Conservation (phyloP, 2,797 vertebrate species). For the Amblyopsis hoosieri region DNA sequence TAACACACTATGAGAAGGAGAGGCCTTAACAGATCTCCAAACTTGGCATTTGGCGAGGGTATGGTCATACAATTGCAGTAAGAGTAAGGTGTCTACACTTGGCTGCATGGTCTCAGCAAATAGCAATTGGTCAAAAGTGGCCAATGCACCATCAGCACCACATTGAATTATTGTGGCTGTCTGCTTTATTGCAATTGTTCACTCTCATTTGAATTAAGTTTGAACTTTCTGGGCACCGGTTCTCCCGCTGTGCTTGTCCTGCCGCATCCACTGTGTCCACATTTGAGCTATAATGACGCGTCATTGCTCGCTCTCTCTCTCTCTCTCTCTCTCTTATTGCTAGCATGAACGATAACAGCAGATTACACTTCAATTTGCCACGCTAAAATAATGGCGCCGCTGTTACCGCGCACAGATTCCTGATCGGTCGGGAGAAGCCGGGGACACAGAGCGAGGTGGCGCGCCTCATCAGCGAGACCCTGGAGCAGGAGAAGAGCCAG, state of each 20-base stretch:
- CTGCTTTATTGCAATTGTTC: too few relatives aligned
- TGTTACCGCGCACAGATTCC: constrained; percentile 75
- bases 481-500: constrained; percentile 89
- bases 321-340: too few relatives aligned
- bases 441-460: constrained; percentile 92
- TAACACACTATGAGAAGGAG: not conserved
- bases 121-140: too few relatives aligned
- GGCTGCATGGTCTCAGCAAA: not conserved
- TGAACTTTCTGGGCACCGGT: too few relatives aligned
- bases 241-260: too few relatives aligned
- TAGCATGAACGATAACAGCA: constrained; percentile 5
- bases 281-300: too few relatives aligned
- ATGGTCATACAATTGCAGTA: constrained; percentile 4
- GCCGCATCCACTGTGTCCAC: too few relatives aligned
- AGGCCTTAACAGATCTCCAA: constrained; percentile 12
- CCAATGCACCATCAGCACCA: too few relatives aligned
- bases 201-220: too few relatives aligned
- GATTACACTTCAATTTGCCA: not conserved
- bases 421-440: constrained; percentile 92
- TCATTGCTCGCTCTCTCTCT: too few relatives aligned
- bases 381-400: not conserved
- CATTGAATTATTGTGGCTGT: too few relatives aligned
- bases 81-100: not conserved
- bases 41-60: constrained; percentile 27
- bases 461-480: constrained; percentile 90